Percentiles rank a stretch among this genome's conserved stretches.
Conservation (phyloP, 2,113 vertebrate species). For the Perca flavescens region DNA sequence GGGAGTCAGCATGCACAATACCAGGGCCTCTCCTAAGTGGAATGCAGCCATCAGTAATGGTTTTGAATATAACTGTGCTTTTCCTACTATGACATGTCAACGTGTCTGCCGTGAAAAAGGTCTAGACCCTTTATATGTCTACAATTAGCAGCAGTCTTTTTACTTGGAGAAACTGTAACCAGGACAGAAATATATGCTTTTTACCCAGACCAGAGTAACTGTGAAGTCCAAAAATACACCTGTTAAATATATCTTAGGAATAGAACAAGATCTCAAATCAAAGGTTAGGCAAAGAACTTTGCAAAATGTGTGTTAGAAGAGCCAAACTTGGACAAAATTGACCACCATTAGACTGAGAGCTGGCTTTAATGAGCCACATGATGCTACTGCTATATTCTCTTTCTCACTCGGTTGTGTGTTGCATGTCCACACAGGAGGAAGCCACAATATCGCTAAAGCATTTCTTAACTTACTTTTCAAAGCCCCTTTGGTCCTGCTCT, state of each 20-base stretch:
- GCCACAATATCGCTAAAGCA: not conserved
- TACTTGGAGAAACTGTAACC: not conserved
- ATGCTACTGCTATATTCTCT: not conserved
- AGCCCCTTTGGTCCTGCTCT: not conserved
- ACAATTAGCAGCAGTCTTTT: not conserved
- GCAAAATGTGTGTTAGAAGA: not conserved
- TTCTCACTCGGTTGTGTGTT: not conserved
- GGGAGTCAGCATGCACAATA: too few species aligned
- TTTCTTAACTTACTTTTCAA: not conserved
- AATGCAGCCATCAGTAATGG: too few species aligned
- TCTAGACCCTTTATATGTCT: constrained; percentile 1
- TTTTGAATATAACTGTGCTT: too few species aligned
- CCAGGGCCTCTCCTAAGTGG: too few species aligned
- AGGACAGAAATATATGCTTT: not conserved
- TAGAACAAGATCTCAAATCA: not conserved
- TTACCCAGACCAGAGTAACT: not conserved
- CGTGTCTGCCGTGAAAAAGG: too few species aligned
- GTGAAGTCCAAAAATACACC: not conserved
- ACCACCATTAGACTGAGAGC: not conserved
- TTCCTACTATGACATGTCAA: too few species aligned
- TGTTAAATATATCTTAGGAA: not conserved
- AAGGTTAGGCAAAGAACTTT: not conserved
- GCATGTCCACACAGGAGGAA: not conserved
- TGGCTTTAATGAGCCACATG: not conserved
- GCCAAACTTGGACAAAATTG: not conserved